phyloP scores from a whole-genome alignment of 2,888 invertebrate species.

The Mesochorus sp. region DNA sequence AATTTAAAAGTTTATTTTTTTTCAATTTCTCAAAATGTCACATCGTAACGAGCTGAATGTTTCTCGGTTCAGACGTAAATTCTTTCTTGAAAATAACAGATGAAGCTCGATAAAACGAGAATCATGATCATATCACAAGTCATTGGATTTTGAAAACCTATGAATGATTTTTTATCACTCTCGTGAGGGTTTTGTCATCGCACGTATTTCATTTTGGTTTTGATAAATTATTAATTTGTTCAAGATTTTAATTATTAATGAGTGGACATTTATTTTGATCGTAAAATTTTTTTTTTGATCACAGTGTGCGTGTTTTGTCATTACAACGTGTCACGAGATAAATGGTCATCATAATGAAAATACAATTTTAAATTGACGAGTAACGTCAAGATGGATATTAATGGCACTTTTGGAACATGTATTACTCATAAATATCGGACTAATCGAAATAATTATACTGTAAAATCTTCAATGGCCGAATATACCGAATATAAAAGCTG shows the following conservation, averaged over 20 bases:
- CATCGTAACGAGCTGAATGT: slow-evolving; percentile 29
- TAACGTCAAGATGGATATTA: slow-evolving; percentile 56
- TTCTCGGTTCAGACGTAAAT: slow-evolving; percentile 39
- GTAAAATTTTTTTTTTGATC: slow-evolving; percentile 26
- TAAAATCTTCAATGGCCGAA: slow-evolving; percentile 28
- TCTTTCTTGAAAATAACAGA: slow-evolving; percentile 44
- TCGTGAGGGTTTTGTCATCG: slow-evolving; percentile 49
- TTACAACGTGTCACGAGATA: neutral
- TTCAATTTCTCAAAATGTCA: neutral
- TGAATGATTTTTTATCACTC: slow-evolving; percentile 54
- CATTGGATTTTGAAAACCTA: slow-evolving; percentile 52
- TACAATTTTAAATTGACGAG: slow-evolving; percentile 33
- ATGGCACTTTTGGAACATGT: slow-evolving; percentile 35
- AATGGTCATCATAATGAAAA: slow-evolving; percentile 29
- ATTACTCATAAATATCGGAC: slow-evolving; percentile 20
- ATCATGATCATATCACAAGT: slow-evolving; percentile 53
- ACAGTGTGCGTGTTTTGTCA: neutral
- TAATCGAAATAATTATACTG: slow-evolving; percentile 11
- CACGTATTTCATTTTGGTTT: slow-evolving; percentile 18
- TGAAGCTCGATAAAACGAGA: slow-evolving; percentile 40
- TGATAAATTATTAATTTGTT: slow-evolving; percentile 29
- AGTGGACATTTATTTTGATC: neutral
- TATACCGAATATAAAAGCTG: neutral
- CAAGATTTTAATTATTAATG: neutral
- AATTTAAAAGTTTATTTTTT: slow-evolving; percentile 3